Percentiles rank a stretch among this genome's conserved stretches.
These are phyloP conservation scores for Drosophila imparisetae DNA, from an alignment of 2,888 invertebrate species.

Conservation along the genomic window DNA sequence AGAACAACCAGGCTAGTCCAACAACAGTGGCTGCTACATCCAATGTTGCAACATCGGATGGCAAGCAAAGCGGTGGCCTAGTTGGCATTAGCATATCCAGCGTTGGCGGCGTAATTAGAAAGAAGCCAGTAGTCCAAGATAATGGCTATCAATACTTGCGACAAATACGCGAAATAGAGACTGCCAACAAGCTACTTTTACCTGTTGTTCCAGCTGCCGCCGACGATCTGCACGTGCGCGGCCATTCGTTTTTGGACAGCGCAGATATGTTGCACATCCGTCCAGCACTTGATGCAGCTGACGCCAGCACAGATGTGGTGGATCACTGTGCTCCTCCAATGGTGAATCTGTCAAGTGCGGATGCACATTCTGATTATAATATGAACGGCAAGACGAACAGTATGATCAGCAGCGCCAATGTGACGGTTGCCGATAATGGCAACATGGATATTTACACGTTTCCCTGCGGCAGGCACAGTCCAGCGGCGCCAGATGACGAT, in stretches of 20 bases:
- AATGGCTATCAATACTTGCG: conserved; percentile 84
- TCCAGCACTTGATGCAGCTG: conserved; percentile 39
- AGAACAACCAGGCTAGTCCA: conserved; percentile 60
- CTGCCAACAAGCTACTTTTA: conserved; percentile 83
- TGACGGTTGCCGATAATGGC: conserved; percentile 68
- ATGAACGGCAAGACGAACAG: conserved; percentile 75
- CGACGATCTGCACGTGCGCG: conserved; percentile 71
- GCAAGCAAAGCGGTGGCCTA: conserved; percentile 37
- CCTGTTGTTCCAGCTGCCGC: conserved; percentile 76
- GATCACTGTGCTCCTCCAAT: conserved; percentile 71
- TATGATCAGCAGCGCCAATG: conserved; percentile 1
- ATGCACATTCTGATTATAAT: conserved; percentile 71
- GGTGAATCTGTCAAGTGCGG: conserved; percentile 53
- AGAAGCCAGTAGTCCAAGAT: conserved; percentile 79
- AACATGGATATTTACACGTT: conserved; percentile 56
- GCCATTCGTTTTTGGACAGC: conserved; percentile 19
- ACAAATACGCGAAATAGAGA: conserved; percentile 84
- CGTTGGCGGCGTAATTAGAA: conserved; percentile 58
- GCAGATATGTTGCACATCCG: conserved; percentile 65
- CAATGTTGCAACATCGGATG: conserved; percentile 25
- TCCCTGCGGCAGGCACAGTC: conserved; percentile 30
- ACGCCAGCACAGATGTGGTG: conserved; percentile 69
- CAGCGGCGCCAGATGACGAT: conserved; percentile 65
- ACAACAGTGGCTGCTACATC: conserved; percentile 20
- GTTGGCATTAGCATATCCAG: conserved; percentile 55